These are phyloP conservation scores for Orthonevra nobilis DNA, from an alignment of 2,888 invertebrate genomes.

Conservation along the genomic window DNA sequence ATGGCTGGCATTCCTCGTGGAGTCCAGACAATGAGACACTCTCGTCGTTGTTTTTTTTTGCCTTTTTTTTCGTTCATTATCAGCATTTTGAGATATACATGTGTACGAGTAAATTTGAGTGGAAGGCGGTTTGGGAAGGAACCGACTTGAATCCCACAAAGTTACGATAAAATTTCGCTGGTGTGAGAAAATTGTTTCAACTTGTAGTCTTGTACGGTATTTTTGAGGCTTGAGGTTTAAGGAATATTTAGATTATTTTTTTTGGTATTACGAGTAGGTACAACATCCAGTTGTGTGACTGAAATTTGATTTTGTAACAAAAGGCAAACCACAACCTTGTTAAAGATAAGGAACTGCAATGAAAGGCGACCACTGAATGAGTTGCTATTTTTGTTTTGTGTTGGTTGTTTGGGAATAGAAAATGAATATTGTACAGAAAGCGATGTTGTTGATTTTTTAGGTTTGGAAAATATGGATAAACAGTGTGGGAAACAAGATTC, in stretches of 20 bases:
- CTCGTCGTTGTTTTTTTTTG: conserved; percentile 5
- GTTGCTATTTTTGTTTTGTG: too few species aligned
- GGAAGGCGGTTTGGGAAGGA: not conserved
- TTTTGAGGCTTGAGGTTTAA: not conserved
- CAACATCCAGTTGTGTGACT: conserved; percentile 2
- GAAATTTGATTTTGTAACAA: conserved; percentile 47
- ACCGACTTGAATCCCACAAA: conserved; percentile 25
- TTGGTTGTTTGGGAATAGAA: too few species aligned
- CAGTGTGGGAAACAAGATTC: too few species aligned
- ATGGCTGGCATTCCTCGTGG: conserved; percentile 30
- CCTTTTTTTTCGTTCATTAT: conserved; percentile 36
- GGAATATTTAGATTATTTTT: not conserved
- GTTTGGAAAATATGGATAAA: too few species aligned
- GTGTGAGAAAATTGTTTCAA: conserved; percentile 59
- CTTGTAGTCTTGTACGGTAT: too few species aligned
- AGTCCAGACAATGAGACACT: not conserved
- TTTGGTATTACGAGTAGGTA: not conserved
- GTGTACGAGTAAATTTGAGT: too few species aligned
- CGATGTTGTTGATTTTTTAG: too few species aligned
- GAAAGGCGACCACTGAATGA: too few species aligned
- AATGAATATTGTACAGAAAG: too few species aligned
- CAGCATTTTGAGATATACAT: conserved; percentile 45
- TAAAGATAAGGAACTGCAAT: too few species aligned
- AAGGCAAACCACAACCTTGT: conserved; percentile 20
- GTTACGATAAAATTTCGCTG: conserved; percentile 50